These are phyloP conservation scores for Pipa parva DNA, from an alignment of 2,113 vertebrate genomes.

Conservation along the genomic window DNA sequence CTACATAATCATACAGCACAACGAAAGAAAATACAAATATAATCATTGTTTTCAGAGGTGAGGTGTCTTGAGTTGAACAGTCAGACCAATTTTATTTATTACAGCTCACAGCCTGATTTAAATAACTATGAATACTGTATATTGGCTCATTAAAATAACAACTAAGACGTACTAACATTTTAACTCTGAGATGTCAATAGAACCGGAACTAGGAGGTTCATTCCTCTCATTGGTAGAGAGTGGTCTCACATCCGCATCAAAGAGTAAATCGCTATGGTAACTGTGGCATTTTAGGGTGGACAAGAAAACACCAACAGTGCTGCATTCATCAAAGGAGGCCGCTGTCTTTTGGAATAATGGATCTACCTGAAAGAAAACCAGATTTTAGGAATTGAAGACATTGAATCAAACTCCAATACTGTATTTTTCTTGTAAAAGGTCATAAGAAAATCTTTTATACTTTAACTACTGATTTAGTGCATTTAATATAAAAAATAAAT, in stretches of 20 bases:
- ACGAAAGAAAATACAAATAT: too few relatives aligned
- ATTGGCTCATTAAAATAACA: background rate
- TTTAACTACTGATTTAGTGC: too few relatives aligned
- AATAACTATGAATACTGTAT: too few relatives aligned
- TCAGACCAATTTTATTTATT: too few relatives aligned
- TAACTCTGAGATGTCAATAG: slow-evolving; percentile 44
- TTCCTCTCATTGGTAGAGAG: slow-evolving; percentile 61
- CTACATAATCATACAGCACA: too few relatives aligned
- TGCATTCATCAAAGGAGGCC: slow-evolving; percentile 84
- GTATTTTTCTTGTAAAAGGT: too few relatives aligned
- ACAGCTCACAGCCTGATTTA: too few relatives aligned
- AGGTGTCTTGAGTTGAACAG: too few relatives aligned
- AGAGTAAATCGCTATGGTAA: slow-evolving; percentile 74
- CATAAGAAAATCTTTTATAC: too few relatives aligned
- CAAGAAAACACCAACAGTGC: slow-evolving; percentile 79
- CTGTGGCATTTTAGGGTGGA: slow-evolving; percentile 66
- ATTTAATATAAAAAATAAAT: too few relatives aligned
- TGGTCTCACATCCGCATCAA: slow-evolving; percentile 66
- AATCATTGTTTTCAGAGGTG: too few relatives aligned
- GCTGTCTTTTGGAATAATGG: slow-evolving; percentile 86
- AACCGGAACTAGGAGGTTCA: slow-evolving; percentile 53
- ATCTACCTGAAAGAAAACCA: slow-evolving; percentile 42
- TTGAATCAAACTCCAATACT: background rate
- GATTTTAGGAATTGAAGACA: background rate
- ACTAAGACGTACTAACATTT: too few relatives aligned